Evolutionary conservation across 2,797 vertebrate genomes (phyloP).

Genomic region (Numenius phaeopus): DNA sequence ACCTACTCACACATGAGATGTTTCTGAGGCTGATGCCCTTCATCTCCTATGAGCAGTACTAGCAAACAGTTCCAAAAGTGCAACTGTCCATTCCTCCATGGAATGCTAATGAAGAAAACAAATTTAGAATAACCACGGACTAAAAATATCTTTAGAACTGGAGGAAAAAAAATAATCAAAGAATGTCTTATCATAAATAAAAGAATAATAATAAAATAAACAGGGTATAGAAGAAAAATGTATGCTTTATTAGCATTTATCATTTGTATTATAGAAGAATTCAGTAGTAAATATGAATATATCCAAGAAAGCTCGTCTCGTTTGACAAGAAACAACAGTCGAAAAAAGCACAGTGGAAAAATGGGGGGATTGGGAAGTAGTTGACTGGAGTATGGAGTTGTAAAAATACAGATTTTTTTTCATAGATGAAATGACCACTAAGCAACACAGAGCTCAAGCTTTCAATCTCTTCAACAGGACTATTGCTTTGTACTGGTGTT

Average conservation of each 20-base stretch:
- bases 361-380: neutral
- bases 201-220: neutral
- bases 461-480: neutral
- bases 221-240: neutral
- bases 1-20: neutral
- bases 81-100: neutral
- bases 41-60: neutral
- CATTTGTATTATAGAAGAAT: neutral
- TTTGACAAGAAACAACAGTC: neutral
- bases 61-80: neutral
- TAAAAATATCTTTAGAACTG: neutral
- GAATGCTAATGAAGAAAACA: neutral
- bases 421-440: neutral
- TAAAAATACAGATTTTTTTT: neutral
- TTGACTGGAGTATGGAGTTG: neutral
- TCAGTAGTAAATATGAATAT: neutral
- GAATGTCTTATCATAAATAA: neutral
- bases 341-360: neutral
- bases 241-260: neutral
- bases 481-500: neutral
- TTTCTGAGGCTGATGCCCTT: neutral
- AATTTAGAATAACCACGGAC: neutral
- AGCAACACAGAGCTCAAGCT: neutral
- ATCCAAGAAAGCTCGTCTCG: neutral
- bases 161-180: neutral